These are phyloP conservation scores for Sarcophilus harrisii DNA, from an alignment of 2,797 vertebrate species.

Conservation along the genomic window DNA sequence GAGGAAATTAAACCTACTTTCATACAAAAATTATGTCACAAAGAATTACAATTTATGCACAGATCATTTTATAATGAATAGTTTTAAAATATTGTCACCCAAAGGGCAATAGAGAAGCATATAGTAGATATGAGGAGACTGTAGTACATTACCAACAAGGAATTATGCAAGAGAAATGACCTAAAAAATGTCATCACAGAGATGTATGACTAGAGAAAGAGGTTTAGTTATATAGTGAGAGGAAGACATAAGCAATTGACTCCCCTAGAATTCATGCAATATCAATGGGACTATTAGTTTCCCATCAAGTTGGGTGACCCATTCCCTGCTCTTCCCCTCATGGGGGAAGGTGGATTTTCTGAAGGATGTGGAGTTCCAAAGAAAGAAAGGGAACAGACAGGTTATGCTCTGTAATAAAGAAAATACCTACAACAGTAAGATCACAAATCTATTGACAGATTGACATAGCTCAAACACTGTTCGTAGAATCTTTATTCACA, in stretches of 20 bases:
- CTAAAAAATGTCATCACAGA: not conserved
- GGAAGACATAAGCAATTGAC: not conserved
- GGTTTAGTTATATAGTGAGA: not conserved
- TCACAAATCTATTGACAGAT: not conserved
- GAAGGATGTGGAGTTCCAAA: not conserved
- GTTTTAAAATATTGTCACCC: not conserved
- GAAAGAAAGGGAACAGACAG: not conserved
- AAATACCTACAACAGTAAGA: not conserved
- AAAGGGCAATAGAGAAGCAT: not conserved
- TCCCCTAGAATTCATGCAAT: not conserved
- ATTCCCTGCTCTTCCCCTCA: not conserved
- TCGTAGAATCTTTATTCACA: not conserved
- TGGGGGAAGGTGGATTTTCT: not conserved
- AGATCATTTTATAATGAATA: not conserved
- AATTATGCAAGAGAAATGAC: not conserved
- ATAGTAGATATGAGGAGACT: not conserved
- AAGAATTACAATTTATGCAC: not conserved
- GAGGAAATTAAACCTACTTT: not conserved
- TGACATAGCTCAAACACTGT: not conserved
- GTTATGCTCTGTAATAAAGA: not conserved
- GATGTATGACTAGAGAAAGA: not conserved
- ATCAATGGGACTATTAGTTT: not conserved
- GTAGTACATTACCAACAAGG: not conserved
- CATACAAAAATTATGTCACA: slow-evolving; percentile 5
- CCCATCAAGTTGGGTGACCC: not conserved